Conservation (phyloP, 2,888 invertebrate genomes). For the Drosophila basisetae region DNA sequence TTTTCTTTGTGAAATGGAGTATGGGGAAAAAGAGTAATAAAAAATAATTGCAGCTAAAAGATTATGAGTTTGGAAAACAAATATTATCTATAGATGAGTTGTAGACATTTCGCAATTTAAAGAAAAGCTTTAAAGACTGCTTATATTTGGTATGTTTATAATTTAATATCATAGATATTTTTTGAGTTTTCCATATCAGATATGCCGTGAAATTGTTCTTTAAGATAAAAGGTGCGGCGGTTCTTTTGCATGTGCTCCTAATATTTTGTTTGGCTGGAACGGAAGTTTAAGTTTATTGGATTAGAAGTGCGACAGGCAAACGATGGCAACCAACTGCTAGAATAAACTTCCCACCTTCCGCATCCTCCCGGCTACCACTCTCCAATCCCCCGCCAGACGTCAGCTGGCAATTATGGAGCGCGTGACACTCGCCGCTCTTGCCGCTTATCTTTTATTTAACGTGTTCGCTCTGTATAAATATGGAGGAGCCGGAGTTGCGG, state of each 20-base stretch:
- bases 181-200: neutral
- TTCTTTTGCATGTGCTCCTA: slow-evolving; percentile 14
- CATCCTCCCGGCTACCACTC: neutral
- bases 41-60: neutral
- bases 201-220: slow-evolving; percentile 1
- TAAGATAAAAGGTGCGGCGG: slow-evolving; percentile 25
- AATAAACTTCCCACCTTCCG: slow-evolving; percentile 21
- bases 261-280: slow-evolving; percentile 12
- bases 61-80: neutral
- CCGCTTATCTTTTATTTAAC: slow-evolving; percentile 79
- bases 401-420: slow-evolving; percentile 60
- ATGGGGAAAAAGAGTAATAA: neutral
- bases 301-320: slow-evolving; percentile 38
- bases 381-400: neutral
- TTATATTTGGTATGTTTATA: neutral
- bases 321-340: neutral
- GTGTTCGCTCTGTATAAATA: slow-evolving; percentile 79
- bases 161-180: neutral
- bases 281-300: slow-evolving; percentile 66
- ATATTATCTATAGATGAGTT: neutral
- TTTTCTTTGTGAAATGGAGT: neutral
- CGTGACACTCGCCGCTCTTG: slow-evolving; percentile 71
- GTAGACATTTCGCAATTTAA: neutral
- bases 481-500: slow-evolving; percentile 58
- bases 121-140: neutral